Evolutionary conservation across 2,797 vertebrate species (phyloP).

Genomic region (Coreius guichenoti): DNA sequence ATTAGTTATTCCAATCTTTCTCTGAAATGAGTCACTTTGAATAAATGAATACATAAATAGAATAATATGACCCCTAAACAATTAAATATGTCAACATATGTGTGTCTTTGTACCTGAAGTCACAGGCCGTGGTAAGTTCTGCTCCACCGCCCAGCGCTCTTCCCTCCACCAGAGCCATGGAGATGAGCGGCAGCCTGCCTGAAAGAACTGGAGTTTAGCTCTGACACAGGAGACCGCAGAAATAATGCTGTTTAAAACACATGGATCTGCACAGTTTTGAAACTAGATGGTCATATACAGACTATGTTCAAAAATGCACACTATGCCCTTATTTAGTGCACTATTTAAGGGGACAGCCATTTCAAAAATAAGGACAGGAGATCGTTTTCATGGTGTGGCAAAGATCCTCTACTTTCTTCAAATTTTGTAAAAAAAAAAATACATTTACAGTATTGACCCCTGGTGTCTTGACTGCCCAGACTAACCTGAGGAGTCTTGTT

Average conservation of each 20-base stretch:
- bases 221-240: background rate
- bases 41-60: background rate
- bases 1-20: background rate
- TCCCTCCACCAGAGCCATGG: slow-evolving; percentile 92
- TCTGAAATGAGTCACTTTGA: background rate
- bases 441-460: background rate
- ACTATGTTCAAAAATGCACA: background rate
- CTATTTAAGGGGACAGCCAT: too few relatives aligned
- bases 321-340: background rate
- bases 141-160: slow-evolving; percentile 92
- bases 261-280: background rate
- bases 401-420: background rate
- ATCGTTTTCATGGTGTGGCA: background rate
- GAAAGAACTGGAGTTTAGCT: slow-evolving; percentile 61
- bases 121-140: slow-evolving; percentile 92
- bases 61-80: background rate
- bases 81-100: background rate
- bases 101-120: slow-evolving; percentile 87
- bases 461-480: background rate
- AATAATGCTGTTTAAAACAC: background rate
- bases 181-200: slow-evolving; percentile 91
- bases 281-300: background rate
- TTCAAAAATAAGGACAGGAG: background rate
- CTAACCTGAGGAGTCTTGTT: slow-evolving; percentile 90
- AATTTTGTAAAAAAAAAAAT: background rate